Evolutionary conservation across 2,888 invertebrate genomes (phyloP).

Genomic region (Phalangium opilio): DNA sequence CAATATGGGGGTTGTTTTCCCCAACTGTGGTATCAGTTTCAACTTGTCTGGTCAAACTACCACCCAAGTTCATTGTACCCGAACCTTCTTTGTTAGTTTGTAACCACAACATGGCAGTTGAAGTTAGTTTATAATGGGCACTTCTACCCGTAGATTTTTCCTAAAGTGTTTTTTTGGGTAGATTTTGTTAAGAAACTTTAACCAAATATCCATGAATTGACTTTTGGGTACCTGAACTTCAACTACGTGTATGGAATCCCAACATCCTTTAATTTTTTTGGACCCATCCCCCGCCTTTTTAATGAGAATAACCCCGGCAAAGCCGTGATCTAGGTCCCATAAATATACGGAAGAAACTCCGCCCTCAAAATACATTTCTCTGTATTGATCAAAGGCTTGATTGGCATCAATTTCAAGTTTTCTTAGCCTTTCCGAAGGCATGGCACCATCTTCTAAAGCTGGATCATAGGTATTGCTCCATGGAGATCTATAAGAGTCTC

Average conservation of each 20-base stretch:
- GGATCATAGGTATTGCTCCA: slow-evolving; percentile 99
- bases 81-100: slow-evolving; percentile 89
- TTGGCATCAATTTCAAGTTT: slow-evolving; percentile 96
- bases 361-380: slow-evolving; percentile 98
- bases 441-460: slow-evolving; percentile 90
- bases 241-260: slow-evolving; percentile 99
- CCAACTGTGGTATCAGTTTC: slow-evolving; percentile 81
- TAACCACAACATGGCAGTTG: slow-evolving; percentile 98
- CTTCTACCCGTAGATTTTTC: slow-evolving; percentile 85
- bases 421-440: slow-evolving; percentile 90
- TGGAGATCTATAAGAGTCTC: slow-evolving; percentile 95
- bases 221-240: slow-evolving; percentile 53
- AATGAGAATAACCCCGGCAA: slow-evolving; percentile 88
- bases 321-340: slow-evolving; percentile 98
- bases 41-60: slow-evolving; percentile 83
- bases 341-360: slow-evolving; percentile 98
- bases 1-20: slow-evolving; percentile 91
- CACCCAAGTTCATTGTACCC: slow-evolving; percentile 97
- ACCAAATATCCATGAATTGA: neutral
- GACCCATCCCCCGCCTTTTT: slow-evolving; percentile 98
- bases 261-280: slow-evolving; percentile 96
- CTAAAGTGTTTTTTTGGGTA: slow-evolving; percentile 33
- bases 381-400: slow-evolving; percentile 94
- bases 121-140: slow-evolving; percentile 96
- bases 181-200: no score